Percentiles rank a stretch among this genome's conserved stretches.
Conservation (phyloP, 1,140 invertebrate genomes). For the Dendrolimus punctatus region DNA sequence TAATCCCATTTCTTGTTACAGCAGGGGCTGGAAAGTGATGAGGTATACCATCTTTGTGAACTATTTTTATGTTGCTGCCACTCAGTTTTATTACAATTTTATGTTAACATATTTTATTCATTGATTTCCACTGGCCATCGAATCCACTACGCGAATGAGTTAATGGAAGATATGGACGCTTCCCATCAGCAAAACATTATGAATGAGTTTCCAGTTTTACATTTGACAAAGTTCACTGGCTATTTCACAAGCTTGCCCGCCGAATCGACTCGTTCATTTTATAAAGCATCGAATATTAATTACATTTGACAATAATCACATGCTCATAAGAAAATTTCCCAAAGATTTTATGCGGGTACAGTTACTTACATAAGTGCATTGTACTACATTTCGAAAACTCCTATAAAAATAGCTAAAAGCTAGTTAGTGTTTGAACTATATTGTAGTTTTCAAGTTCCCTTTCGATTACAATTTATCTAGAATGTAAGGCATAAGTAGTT, state of each 20-base stretch:
- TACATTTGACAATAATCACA: no score
- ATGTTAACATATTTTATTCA: constrained; percentile 60
- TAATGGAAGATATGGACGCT: constrained; percentile 66
- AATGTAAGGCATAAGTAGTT: no score
- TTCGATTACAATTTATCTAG: no score
- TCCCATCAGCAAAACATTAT: constrained; percentile 52
- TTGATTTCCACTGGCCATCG: constrained; percentile 63
- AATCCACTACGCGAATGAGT: constrained; percentile 61
- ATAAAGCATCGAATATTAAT: no score
- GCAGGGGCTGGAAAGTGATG: constrained; percentile 90
- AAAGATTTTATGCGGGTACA: no score
- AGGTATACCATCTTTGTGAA: constrained; percentile 79
- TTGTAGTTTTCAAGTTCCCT: no score
- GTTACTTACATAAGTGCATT: no score
- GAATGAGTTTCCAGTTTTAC: constrained; percentile 42
- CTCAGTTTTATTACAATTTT: constrained; percentile 60
- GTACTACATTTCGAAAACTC: no score
- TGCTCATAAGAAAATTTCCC: no score
- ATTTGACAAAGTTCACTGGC: constrained; percentile 46
- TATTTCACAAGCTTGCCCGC: constrained; percentile 52
- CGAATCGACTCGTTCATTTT: not conserved
- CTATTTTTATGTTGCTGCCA: constrained; percentile 71
- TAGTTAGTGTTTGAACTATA: not conserved
- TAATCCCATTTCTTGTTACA: constrained; percentile 77
- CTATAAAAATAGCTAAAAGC: no score